phyloP scores from a whole-genome alignment of 1,140 invertebrate genomes.

The Mesaphorura yosii region DNA sequence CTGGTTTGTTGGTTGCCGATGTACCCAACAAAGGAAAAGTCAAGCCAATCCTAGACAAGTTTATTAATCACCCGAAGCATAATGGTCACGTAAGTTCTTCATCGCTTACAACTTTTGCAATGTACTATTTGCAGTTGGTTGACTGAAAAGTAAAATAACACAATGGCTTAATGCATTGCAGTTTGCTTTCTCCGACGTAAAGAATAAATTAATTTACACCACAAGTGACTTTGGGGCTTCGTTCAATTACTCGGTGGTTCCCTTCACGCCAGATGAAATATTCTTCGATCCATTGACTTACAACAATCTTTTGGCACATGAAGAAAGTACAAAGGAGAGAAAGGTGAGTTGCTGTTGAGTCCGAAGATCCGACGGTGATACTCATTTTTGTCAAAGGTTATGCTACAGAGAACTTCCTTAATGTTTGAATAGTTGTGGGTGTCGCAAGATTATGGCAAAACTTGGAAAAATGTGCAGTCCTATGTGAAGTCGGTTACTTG shows the following conservation, averaged over 20 bases:
- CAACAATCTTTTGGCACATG: constrained; percentile 50
- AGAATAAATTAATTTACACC: constrained; percentile 62
- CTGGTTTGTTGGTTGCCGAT: constrained; percentile 44
- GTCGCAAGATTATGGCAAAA: constrained; percentile 58
- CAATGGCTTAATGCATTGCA: constrained; percentile 43
- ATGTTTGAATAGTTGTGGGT: constrained; percentile 58
- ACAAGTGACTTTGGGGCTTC: constrained; percentile 58
- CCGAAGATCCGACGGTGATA: no score
- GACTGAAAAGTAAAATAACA: no score
- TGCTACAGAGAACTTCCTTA: no score
- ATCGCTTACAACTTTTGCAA: no score
- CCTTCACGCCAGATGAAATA: constrained; percentile 64
- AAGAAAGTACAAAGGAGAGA: constrained; percentile 54
- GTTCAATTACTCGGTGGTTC: constrained; percentile 47
- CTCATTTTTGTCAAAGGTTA: no score
- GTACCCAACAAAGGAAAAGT: constrained; percentile 45
- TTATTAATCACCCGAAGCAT: constrained; percentile 67
- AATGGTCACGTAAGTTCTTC: constrained; percentile 53
- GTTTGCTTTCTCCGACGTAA: constrained; percentile 72
- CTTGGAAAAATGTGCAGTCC: constrained; percentile 53
- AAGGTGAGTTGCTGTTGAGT: constrained; percentile 54
- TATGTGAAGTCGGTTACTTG: constrained; percentile 66
- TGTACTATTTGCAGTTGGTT: no score
- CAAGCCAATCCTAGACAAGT: constrained; percentile 52
- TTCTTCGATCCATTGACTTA: constrained; percentile 56